phyloP scores from a whole-genome alignment of 2,113 vertebrate species.

The Coptodon rendalli region DNA sequence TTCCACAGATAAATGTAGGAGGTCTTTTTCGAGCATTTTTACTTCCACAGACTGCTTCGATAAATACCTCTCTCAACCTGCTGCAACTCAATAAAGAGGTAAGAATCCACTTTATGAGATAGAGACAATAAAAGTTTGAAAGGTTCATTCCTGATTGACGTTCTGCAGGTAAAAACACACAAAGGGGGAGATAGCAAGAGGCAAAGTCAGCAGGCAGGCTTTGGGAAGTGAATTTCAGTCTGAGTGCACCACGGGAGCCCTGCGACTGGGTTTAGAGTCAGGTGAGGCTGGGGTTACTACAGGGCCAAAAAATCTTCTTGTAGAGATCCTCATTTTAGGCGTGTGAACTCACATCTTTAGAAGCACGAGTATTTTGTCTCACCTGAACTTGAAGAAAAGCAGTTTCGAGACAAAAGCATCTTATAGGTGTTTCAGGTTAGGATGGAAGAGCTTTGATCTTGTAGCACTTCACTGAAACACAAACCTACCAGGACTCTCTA shows the following conservation, averaged over 20 bases:
- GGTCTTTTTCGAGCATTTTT: not conserved
- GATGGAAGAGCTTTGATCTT: not conserved
- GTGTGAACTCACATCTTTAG: not conserved
- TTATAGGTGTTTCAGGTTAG: not conserved
- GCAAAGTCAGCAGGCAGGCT: not conserved
- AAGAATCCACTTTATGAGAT: not conserved
- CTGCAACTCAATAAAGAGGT: too few species aligned
- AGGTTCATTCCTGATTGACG: not conserved
- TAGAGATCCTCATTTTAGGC: not conserved
- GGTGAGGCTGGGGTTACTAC: not conserved
- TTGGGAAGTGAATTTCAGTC: not conserved
- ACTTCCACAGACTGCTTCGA: not conserved
- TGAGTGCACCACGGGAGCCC: not conserved
- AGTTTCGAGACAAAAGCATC: not conserved
- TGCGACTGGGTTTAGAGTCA: not conserved
- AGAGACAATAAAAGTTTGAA: not conserved
- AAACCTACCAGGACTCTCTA: not conserved
- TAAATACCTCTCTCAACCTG: not conserved
- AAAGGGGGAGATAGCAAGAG: not conserved
- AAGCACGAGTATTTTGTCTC: not conserved
- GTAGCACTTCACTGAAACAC: not conserved
- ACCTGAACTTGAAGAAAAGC: not conserved
- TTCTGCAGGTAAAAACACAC: not conserved
- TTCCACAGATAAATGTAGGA: not conserved
- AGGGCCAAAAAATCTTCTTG: not conserved